Conservation (phyloP, 2,888 invertebrate species). For the Saturnia japonica region DNA sequence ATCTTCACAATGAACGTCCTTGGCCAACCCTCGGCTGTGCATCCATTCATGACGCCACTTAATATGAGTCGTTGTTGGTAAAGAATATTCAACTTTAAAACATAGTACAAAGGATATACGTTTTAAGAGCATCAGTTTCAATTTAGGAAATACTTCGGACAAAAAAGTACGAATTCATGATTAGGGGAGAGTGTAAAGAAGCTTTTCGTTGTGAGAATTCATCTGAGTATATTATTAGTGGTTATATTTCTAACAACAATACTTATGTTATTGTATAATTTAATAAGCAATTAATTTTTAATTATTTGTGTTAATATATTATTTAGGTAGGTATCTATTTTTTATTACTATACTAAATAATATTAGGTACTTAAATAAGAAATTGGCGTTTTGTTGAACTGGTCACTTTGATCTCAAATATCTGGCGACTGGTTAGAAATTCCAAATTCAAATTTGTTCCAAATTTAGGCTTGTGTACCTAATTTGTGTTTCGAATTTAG, state of each 20-base stretch:
- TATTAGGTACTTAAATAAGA: no score
- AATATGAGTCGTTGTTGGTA: slow-evolving; percentile 26
- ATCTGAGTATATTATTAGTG: slow-evolving; percentile 27
- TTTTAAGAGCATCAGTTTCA: neutral
- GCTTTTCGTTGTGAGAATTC: slow-evolving; percentile 42
- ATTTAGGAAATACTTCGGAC: slow-evolving; percentile 30
- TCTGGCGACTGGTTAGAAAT: no score
- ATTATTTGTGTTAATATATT: no score
- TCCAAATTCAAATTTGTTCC: no score
- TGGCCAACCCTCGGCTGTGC: slow-evolving; percentile 66
- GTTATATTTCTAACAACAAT: neutral
- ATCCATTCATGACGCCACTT: slow-evolving; percentile 36
- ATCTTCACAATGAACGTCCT: slow-evolving; percentile 71
- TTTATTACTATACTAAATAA: no score
- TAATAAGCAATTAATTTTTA: no score
- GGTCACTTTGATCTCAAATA: no score
- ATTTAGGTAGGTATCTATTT: no score
- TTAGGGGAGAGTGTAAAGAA: slow-evolving; percentile 49
- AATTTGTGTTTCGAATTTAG: no score
- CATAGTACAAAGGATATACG: slow-evolving; percentile 28
- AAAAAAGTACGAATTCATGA: slow-evolving; percentile 42
- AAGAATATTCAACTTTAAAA: slow-evolving; percentile 38
- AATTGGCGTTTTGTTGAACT: no score
- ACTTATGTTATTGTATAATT: neutral
- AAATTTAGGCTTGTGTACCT: no score